A percentile compares a stretch with the other conserved stretches of the same genome.
Evolutionary conservation across 1,140 invertebrate genomes (phyloP).

Genomic region (Sycobia sp.): DNA sequence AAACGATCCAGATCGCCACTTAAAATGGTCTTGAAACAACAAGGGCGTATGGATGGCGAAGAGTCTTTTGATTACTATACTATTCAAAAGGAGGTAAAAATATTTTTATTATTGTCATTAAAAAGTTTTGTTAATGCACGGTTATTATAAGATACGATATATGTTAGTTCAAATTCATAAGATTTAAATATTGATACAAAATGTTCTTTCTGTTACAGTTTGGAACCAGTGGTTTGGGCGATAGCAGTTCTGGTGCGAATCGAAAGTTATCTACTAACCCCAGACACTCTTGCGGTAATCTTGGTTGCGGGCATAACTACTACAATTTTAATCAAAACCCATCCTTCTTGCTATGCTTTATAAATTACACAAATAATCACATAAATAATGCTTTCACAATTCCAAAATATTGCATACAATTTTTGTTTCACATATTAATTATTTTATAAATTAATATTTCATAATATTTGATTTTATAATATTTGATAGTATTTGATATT

Average conservation of each 20-base stretch:
- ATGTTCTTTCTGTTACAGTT: constrained; percentile 50
- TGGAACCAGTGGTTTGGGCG: constrained; percentile 59
- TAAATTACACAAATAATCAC: constrained; percentile 29
- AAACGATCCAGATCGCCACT: constrained; percentile 71
- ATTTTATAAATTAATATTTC: no score
- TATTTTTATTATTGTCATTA: background rate
- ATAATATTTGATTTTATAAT: no score
- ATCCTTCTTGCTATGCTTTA: constrained; percentile 35
- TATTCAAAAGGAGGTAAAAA: constrained; percentile 75
- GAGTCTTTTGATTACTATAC: constrained; percentile 72
- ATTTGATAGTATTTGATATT: no score
- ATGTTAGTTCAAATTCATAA: no score
- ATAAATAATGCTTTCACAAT: no score
- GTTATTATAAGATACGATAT: no score
- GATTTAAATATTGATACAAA: no score
- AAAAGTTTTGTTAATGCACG: background rate
- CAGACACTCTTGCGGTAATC: constrained; percentile 64
- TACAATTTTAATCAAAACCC: constrained; percentile 53
- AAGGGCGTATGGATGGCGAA: constrained; percentile 65
- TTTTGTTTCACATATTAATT: no score
- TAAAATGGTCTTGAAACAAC: constrained; percentile 82
- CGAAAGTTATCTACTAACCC: constrained; percentile 64
- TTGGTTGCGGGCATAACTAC: constrained; percentile 63
- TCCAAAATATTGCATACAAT: no score
- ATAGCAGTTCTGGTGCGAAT: constrained; percentile 63